Percentiles rank a stretch among this genome's conserved stretches.
Conservation (phyloP, 1,140 invertebrate genomes). For the Drosophila navojoa region DNA sequence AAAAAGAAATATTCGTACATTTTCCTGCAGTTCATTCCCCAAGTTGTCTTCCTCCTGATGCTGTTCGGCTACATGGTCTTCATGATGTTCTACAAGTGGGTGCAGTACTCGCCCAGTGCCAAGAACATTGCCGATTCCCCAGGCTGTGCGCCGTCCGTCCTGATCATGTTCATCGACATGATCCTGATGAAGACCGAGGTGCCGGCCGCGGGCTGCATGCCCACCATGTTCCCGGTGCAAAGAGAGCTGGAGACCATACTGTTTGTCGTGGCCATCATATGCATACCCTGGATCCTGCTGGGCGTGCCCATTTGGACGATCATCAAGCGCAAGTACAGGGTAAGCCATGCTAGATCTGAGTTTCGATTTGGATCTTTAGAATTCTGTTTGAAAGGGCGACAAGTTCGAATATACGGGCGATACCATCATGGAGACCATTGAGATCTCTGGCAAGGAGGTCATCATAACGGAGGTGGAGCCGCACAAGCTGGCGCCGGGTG, state of each 20-base stretch:
- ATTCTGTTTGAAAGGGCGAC: background rate
- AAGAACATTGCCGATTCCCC: constrained; percentile 84
- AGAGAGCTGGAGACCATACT: constrained; percentile 89
- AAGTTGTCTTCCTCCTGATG: constrained; percentile 93
- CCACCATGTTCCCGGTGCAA: constrained; percentile 90
- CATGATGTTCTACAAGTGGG: constrained; percentile 97
- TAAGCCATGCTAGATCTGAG: background rate
- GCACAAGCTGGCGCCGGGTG: constrained; percentile 68
- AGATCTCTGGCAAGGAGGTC: constrained; percentile 64
- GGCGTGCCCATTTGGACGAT: constrained; percentile 92
- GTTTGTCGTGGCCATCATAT: constrained; percentile 90
- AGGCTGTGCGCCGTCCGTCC: constrained; percentile 93
- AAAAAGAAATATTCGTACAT: constrained; percentile 92
- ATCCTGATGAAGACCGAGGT: constrained; percentile 89
- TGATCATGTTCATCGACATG: constrained; percentile 97
- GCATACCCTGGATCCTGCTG: constrained; percentile 95
- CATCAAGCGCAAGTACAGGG: constrained; percentile 55
- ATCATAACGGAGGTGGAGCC: constrained; percentile 60
- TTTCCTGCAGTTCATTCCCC: constrained; percentile 95
- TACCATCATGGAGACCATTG: constrained; percentile 69
- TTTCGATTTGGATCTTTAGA: too few species aligned
- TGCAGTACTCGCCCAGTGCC: constrained; percentile 87
- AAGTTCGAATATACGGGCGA: constrained; percentile 40
- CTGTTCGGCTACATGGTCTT: constrained; percentile 97
- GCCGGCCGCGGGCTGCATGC: constrained; percentile 85